phyloP scores from a whole-genome alignment of 2,888 invertebrate genomes.

The Oligia strigilis region DNA sequence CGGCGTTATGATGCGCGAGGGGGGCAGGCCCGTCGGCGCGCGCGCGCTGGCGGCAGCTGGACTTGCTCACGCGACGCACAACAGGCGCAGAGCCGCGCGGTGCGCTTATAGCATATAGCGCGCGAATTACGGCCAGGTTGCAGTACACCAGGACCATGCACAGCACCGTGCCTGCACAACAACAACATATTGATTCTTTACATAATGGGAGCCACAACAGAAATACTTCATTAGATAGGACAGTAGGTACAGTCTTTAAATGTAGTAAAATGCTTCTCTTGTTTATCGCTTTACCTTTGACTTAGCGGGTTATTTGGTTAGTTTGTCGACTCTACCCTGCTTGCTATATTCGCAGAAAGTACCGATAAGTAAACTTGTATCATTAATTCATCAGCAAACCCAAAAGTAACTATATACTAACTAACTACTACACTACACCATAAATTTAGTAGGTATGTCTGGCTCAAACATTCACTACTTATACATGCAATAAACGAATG shows the following conservation, averaged over 20 bases:
- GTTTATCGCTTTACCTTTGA: not conserved
- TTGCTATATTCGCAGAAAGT: not conserved
- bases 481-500: conserved; percentile 17
- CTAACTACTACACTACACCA: not conserved
- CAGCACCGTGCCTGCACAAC: conserved; percentile 91
- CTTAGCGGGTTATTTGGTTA: not conserved
- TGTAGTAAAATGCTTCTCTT: not conserved
- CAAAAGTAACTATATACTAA: not conserved
- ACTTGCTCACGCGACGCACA: conserved; percentile 84
- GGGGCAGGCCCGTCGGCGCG: conserved; percentile 67
- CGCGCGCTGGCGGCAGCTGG: conserved; percentile 78
- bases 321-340: not conserved
- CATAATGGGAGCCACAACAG: not conserved
- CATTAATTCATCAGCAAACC: not conserved
- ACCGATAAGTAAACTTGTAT: no score
- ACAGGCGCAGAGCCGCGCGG: conserved; percentile 80
- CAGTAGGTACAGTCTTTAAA: not conserved
- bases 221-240: not conserved
- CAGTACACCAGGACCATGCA: conserved; percentile 95
- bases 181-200: not conserved
- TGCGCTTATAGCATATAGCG: conserved; percentile 91
- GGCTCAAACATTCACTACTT: not conserved
- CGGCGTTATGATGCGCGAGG: conserved; percentile 82
- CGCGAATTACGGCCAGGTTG: conserved; percentile 95
- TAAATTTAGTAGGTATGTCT: conserved; percentile 41